Base-by-base conservation (phyloP, 2,113 vertebrate genomes). In the Poeciliopsis occidentalis region DNA sequence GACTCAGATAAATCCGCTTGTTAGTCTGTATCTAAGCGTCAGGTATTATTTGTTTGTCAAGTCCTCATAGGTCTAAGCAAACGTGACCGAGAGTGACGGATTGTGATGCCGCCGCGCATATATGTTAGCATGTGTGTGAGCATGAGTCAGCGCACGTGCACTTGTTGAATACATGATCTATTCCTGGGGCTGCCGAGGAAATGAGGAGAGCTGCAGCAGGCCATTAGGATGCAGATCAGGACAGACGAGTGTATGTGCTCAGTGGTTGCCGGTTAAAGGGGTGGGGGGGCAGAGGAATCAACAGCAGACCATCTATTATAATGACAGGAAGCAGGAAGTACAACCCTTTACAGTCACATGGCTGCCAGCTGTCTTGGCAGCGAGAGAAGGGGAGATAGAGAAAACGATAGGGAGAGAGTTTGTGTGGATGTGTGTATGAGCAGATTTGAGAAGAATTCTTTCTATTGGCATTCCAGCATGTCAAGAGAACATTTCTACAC, bases 311-410 rank as follows among this genome's bases (percentile, higher is more conserved):
- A 87, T 88, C 88, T 88, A 91, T 92, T 89, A 91, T 90, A 91
- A 89, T 96, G 96, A 96, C 96, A 97, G 96, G 97, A 98, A 98
- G 96, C 96, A 97, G 96, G 96, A 96, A 94, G 91, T 87, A 83
- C 85, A 85, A 75, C 89, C 91, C 86, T 84, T 80, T 73, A 71
- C 54, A 85, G 88, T 90, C 91, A 89, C 91, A 90, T 89, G 91
- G 88, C 86, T 82, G 83, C 88, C 89, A 92, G 91, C 91, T 92
- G 91, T 89, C 67, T 80, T 86, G 82, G 85, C 86, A 86, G 80
- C 30, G 19, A 75, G 39, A 73, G 62, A 63, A 76, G 10, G 70
- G 64, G 85, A 77, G 88, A 88, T 67, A 84, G 73, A 84, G 86
- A 69, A 78, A 73, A 88, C 74, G 73, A 87, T 84, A 76, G 77